Evolutionary conservation across 2,888 invertebrate genomes (phyloP), one percentile per base, ranked within the genome.

Genomic region (Synanthedon andrenaeformis): DNA sequence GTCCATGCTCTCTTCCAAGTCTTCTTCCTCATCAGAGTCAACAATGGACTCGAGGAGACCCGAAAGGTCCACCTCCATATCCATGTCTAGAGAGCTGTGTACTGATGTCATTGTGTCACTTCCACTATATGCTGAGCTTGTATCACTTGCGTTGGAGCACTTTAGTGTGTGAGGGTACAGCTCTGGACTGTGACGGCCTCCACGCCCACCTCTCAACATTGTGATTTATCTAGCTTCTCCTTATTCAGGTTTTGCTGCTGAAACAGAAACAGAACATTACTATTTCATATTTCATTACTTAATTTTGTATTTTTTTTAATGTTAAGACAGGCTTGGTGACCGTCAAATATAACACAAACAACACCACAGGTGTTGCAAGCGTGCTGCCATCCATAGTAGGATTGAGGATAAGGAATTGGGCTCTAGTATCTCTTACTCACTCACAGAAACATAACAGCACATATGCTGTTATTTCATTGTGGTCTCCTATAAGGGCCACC

Each of bases 51-150:
- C 99, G 1, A 96, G 94, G 58, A 98, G 92, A 51, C 98, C 98
- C 49, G 96, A 95, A 56, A 97, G 91, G 80, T 98, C 98, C 53
- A 96, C 94, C 80, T 96, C 96, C 69, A 90, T 90, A 61, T 92
- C 92, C 77, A 92, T 90, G 70, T 93, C 93, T 56, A 93, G 79
- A 59, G 95, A 95, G 70, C 94, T 94, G 76, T 96, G 96, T 55
- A 94, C 94, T 56, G 95, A 96, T 66, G 96, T 96, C 96, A 97
- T 96, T 60, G 96, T 96, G 89, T 97, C 97, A 62, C 96, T 96
- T 60, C 97, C 97, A 71, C 96, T 96, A 84, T 98, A 98, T 55
- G 97, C 97, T 62, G 97, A 97, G 77, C 96, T 97, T 23, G 97
- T 97, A 80, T 98, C 97, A 73, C 96, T 96, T 52, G 96, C 96